Evolutionary conservation across 2,797 vertebrate genomes (phyloP), one percentile per base, ranked within the genome.

Genomic region (Argyrosomus regius): DNA sequence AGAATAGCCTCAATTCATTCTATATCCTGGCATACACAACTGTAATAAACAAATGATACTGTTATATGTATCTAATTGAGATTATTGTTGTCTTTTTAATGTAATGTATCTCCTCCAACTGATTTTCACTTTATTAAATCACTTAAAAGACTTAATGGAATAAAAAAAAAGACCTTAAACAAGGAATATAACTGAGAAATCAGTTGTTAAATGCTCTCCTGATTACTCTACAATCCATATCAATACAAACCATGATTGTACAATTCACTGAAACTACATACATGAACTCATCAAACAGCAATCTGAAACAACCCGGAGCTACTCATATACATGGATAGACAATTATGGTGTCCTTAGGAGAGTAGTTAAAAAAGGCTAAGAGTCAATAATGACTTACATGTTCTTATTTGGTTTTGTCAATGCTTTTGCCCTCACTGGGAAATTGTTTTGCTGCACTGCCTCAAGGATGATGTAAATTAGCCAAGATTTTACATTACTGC

Each of bases 311-410:
- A 90, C 93, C 92, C 84, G 88, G 87, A 93, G 94, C 91, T 83
- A 92, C 82, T 82, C 70, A 84, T 88, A 88, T 85, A 82, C 88
- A 86, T 56, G 85, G 82, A 79, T 7, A 92, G 92, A 94, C 90
- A 93, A 94, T 95, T 92, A 93, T 70, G 63, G 79, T 78, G 58
- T 90, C 84, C 86, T 91, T 89, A 82, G 84, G 91, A 94, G 89
- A 93, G 93, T 90, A 90, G 91, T 95, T 95, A 95, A 95, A 93
- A 93, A 88, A 85, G 84, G 86, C 79, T 88, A 92, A 90, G 88
- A 92, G 92, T 94, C 93, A 91, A 91, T 95, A 95, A 95, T 92
- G 92, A 92, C 81, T 88, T 87, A 89, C 87, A 89, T 93, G 91
- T 91, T 95, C 90, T 89, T 94, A 91, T 94, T 91, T 91, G 89